These are phyloP conservation scores for Takifugu ocellatus DNA, from an alignment of 2,797 vertebrate species.

Conservation along the genomic window DNA sequence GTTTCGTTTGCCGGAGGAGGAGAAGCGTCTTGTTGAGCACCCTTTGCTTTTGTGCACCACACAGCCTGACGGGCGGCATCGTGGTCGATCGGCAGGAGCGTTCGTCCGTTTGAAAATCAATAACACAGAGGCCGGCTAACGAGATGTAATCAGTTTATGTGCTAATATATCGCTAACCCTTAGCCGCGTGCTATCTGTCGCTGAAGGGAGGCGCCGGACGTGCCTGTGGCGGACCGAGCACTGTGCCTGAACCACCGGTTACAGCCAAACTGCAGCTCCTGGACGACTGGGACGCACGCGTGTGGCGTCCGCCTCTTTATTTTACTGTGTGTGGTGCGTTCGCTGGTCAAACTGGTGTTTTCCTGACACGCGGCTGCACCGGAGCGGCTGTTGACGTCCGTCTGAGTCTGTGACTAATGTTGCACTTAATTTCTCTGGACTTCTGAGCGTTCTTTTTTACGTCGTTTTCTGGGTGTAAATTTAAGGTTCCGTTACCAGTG, in stretches of 20 bases:
- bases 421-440: conserved; percentile 31
- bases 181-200: conserved; percentile 15
- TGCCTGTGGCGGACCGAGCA: conserved; percentile 55
- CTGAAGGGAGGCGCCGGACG: conserved; percentile 28
- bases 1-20: conserved; percentile 34
- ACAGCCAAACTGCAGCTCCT: conserved; percentile 47
- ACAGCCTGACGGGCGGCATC: conserved; percentile 24
- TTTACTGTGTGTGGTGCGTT: too few species aligned
- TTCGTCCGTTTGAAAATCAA: not conserved
- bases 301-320: too few species aligned
- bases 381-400: not conserved
- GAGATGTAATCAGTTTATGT: not conserved
- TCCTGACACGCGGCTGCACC: conserved; percentile 25
- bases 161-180: not conserved
- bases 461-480: not conserved
- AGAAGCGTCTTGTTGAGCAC: conserved; percentile 44
- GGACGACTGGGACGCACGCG: not conserved
- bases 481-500: conserved; percentile 8
- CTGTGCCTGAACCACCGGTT: conserved; percentile 58
- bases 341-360: conserved; percentile 15
- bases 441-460: conserved; percentile 28
- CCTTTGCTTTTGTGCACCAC: conserved; percentile 50
- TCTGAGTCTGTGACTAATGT: conserved; percentile 14
- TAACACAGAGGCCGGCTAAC: not conserved
- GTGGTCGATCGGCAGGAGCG: conserved; percentile 21